Conservation (phyloP, 1,140 invertebrate species). For the Caenorhabditis brenneri region DNA sequence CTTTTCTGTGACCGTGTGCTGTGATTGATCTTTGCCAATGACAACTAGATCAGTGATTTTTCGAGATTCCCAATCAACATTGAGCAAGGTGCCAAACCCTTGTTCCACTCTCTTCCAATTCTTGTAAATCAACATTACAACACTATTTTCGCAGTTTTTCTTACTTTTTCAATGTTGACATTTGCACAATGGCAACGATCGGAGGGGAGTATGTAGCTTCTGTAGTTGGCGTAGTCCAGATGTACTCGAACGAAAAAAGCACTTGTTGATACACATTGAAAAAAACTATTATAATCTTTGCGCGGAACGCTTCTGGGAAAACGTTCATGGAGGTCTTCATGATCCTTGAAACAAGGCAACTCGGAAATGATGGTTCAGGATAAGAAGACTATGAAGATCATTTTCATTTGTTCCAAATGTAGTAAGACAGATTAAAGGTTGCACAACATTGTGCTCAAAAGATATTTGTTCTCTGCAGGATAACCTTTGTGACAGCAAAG, state of each 20-base stretch:
- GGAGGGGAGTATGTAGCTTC: background rate
- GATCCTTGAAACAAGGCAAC: background rate
- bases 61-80: background rate
- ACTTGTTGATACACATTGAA: slow-evolving; percentile 12
- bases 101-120: background rate
- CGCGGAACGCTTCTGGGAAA: background rate
- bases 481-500: too few species aligned
- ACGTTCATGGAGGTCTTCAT: background rate
- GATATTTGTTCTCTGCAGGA: too few species aligned
- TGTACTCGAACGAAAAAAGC: slow-evolving; percentile 11
- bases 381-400: too few species aligned
- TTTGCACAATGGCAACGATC: slow-evolving; percentile 12
- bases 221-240: background rate
- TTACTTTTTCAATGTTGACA: slow-evolving; percentile 5
- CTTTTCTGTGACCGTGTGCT: slow-evolving; percentile 9
- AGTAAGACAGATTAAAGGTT: too few species aligned
- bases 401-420: too few species aligned
- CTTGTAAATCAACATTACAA: slow-evolving; percentile 30
- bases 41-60: slow-evolving; percentile 3
- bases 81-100: slow-evolving; percentile 26
- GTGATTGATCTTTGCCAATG: background rate
- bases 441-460: too few species aligned
- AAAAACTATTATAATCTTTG: background rate
- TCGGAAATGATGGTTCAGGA: background rate
- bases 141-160: slow-evolving; percentile 35